Conservation (phyloP, 2,888 invertebrate genomes). For the Sclerodermus sp. region DNA sequence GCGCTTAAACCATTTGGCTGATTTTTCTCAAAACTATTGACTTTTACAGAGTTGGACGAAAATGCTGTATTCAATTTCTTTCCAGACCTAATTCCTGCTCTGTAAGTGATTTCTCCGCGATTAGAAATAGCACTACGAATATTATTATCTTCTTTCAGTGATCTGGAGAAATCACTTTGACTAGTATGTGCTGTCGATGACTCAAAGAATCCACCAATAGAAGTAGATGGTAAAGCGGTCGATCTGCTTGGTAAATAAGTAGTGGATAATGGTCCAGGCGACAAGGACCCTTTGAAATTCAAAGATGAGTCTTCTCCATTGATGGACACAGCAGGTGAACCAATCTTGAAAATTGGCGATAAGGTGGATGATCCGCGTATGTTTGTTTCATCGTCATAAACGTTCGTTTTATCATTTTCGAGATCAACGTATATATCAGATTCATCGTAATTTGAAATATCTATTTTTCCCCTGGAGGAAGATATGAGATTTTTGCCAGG, state of each 20-base stretch:
- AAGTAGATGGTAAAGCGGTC: background rate
- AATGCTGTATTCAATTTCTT: background rate
- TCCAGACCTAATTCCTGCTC: background rate
- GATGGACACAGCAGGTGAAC: slow-evolving; percentile 24
- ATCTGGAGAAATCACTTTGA: background rate
- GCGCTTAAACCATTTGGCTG: background rate
- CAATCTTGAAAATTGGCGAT: slow-evolving; percentile 11
- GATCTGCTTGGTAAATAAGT: background rate
- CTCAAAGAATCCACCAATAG: background rate
- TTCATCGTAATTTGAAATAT: slow-evolving; percentile 52
- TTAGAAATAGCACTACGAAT: no score
- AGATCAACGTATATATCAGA: slow-evolving; percentile 52
- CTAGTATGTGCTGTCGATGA: background rate
- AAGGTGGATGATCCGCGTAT: slow-evolving; percentile 15
- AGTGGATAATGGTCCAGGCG: background rate
- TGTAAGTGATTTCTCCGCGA: background rate
- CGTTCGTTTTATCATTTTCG: slow-evolving; percentile 29
- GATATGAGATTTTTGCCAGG: slow-evolving; percentile 40
- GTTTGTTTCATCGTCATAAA: slow-evolving; percentile 16
- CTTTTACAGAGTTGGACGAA: no score
- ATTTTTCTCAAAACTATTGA: background rate
- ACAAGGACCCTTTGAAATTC: no score
- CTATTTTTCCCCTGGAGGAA: slow-evolving; percentile 46
- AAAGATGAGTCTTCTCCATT: slow-evolving; percentile 59
- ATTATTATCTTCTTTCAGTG: no score